Conservation (phyloP, 2,888 invertebrate species). For the Troides aeacus region DNA sequence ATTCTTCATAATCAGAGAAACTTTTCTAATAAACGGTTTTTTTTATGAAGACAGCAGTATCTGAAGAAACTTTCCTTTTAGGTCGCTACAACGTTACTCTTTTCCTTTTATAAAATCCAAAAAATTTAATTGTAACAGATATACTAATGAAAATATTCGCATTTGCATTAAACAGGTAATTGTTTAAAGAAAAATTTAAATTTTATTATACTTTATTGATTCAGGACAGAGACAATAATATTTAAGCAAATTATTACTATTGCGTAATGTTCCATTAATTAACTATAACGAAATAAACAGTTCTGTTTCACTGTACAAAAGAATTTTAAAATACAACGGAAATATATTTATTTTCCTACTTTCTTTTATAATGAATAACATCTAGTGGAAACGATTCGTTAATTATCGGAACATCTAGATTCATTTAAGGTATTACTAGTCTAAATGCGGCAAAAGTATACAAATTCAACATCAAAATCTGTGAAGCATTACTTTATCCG, state of each 20-base stretch:
- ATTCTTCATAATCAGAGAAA: too few relatives aligned
- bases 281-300: constrained; percentile 57
- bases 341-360: constrained; percentile 26
- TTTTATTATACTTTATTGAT: constrained; percentile 71
- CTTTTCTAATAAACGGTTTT: too few relatives aligned
- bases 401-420: constrained; percentile 26
- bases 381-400: constrained; percentile 34
- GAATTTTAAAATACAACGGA: constrained; percentile 43
- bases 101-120: too few relatives aligned
- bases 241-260: constrained; percentile 66
- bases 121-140: too few relatives aligned
- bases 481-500: constrained; percentile 20
- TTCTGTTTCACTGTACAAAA: constrained; percentile 67
- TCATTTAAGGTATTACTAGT: constrained; percentile 12
- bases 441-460: constrained; percentile 30
- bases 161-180: neutral
- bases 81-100: too few relatives aligned
- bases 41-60: too few relatives aligned
- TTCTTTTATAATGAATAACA: constrained; percentile 18
- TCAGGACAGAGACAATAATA: constrained; percentile 63
- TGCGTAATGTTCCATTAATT: constrained; percentile 55
- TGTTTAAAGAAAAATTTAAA: constrained; percentile 41
- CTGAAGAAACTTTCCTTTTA: too few relatives aligned
- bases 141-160: too few relatives aligned
- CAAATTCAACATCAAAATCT: constrained; percentile 30